Evolutionary conservation across 2,113 vertebrate species (phyloP), one percentile per base, ranked within the genome.

Genomic region (Paradoxurus hermaphroditus): DNA sequence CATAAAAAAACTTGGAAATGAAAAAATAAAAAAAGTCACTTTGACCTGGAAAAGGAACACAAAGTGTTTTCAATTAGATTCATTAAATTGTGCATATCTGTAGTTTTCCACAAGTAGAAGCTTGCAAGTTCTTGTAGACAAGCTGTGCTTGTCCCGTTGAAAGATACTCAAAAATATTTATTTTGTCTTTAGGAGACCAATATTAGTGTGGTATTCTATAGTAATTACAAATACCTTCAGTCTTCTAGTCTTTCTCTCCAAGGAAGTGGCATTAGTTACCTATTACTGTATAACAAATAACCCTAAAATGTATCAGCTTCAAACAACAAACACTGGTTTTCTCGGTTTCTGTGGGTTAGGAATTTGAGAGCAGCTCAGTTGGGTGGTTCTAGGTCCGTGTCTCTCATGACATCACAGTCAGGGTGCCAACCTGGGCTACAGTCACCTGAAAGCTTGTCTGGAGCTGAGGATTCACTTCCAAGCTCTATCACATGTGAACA

Each of bases 31-130:
- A 81, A 90, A 79, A 79, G 8, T 23, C 11, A 94, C 31, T 87
- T 79, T 86, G 95, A 97, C 36, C 34, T 97, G 39, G 56, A 93
- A 82, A 90, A 95, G 46, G 56, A 96, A 86, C 62, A 56, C 73
- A 96, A 84, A 92, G 31, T 96, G 83, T 85, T 94, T 90, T 95
- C 77, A 97, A 89, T 96, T 96, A 94, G 11, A 78, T 34, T 86
- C 18, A 95, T 81, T 86, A 83, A 89, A 75, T 81, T 91, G n/a
- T 59, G 41, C 67, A 86, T 41, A 41, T 87, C n/a, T 95, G 4
- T 83, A 73, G 85, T 96, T 98, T 85, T 91, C 85, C 77, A 94
- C 25, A 79, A 91, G 39, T 67, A 44, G 27, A 92, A 90, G 4
- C 29, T 79, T 92, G 18, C 21, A 96, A 73, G 92, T 83, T 84